Percentiles rank a stretch among this genome's conserved stretches.
phyloP scores from a whole-genome alignment of 2,113 vertebrate genomes.

The Limnothrissa miodon region DNA sequence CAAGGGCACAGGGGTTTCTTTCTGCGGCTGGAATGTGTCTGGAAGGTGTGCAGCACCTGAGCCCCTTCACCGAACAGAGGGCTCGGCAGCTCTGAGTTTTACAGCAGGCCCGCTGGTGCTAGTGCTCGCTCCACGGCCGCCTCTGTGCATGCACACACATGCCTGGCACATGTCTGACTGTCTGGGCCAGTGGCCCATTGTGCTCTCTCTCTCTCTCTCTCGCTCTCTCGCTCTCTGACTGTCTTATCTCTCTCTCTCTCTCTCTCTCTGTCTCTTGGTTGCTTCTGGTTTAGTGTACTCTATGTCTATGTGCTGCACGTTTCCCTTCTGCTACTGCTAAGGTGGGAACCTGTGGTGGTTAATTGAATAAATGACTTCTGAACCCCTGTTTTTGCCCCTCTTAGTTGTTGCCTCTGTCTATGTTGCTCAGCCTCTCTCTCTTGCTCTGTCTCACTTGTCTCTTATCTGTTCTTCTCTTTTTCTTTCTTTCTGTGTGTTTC shows the following conservation, averaged over 20 bases:
- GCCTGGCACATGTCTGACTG: conserved; percentile 15
- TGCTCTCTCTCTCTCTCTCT: background rate
- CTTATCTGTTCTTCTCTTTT: background rate
- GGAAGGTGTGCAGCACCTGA: background rate
- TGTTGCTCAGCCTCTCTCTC: background rate
- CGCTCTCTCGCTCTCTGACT: background rate
- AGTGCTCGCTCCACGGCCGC: background rate
- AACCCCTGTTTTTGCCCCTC: background rate
- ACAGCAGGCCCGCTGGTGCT: background rate
- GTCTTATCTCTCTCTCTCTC: background rate
- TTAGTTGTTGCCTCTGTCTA: background rate
- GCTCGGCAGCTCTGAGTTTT: background rate
- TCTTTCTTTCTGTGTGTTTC: background rate
- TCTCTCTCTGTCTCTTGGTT: background rate
- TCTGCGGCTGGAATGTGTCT: background rate
- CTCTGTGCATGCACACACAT: conserved; percentile 1
- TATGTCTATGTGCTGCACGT: too few relatives aligned
- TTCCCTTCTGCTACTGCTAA: background rate
- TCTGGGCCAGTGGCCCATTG: background rate
- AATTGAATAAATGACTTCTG: too few relatives aligned
- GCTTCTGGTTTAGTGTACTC: background rate
- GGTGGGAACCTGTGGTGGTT: too few relatives aligned
- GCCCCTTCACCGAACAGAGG: background rate
- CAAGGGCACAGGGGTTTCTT: background rate
- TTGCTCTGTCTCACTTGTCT: background rate